Percentiles rank a stretch among this genome's conserved stretches.
These are phyloP conservation scores for Pherbina coryleti DNA, from an alignment of 2,888 invertebrate genomes.

Conservation along the genomic window DNA sequence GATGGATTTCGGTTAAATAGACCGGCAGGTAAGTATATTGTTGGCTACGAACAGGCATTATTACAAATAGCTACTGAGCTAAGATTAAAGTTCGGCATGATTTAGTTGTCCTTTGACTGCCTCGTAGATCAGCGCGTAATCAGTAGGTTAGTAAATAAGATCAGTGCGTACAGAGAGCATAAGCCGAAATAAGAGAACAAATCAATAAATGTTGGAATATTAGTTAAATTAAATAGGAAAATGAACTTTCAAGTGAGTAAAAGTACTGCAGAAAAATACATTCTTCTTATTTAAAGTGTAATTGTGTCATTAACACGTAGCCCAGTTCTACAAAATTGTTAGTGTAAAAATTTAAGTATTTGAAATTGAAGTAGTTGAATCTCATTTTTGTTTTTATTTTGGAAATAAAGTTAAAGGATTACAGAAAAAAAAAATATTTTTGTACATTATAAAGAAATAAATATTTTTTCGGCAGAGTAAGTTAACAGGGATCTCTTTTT, in stretches of 20 bases:
- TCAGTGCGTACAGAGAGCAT: neutral
- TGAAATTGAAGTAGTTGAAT: neutral
- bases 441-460: no score
- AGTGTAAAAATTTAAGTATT: neutral
- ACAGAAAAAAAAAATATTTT: neutral
- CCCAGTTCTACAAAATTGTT: no score
- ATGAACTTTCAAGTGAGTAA: slow-evolving; percentile 16
- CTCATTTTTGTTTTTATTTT: no score
- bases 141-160: neutral
- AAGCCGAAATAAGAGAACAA: neutral
- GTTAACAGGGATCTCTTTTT: no score
- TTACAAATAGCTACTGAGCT: neutral
- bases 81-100: neutral
- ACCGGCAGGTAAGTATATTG: slow-evolving; percentile 5
- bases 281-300: no score
- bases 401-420: neutral
- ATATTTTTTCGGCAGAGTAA: no score
- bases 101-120: slow-evolving; percentile 24
- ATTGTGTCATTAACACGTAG: no score
- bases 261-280: neutral
- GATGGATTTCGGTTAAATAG: slow-evolving; percentile 4
- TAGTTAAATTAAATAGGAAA: neutral
- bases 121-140: no score
- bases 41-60: neutral
- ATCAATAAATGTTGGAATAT: neutral